A percentile compares a stretch with the other conserved stretches of the same genome.
These are phyloP conservation scores for Collichthys lucidus DNA, from an alignment of 2,113 vertebrate species.

Conservation along the genomic window DNA sequence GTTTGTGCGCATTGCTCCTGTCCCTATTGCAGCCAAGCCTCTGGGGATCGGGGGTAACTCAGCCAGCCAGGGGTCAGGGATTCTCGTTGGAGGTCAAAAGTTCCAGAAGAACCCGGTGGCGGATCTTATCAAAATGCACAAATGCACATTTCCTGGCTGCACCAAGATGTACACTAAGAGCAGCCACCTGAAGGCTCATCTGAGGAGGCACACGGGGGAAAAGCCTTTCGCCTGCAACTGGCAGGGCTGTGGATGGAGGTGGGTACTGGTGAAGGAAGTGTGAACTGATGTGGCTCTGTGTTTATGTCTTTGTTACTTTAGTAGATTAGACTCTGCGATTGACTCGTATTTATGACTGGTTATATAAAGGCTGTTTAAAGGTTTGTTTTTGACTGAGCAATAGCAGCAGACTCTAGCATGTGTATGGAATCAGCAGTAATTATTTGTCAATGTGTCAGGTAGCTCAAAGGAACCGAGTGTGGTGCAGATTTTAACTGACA, in stretches of 20 bases:
- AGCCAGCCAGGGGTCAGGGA: slow-evolving; percentile 78
- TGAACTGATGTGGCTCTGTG: not conserved
- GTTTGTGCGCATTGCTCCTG: slow-evolving; percentile 95
- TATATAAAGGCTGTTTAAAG: slow-evolving; percentile 25
- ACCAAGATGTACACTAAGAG: slow-evolving; percentile 99
- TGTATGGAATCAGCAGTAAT: slow-evolving; percentile 23
- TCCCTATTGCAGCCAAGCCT: slow-evolving; percentile 95
- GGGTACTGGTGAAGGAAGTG: slow-evolving; percentile 70
- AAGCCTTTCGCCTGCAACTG: slow-evolving; percentile 97
- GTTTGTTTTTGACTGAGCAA: slow-evolving; percentile 31
- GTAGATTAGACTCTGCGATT: not conserved
- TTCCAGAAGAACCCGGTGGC: slow-evolving; percentile 92
- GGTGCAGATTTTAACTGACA: slow-evolving; percentile 26
- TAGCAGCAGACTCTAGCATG: not conserved
- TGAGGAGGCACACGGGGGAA: slow-evolving; percentile 94
- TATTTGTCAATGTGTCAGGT: slow-evolving; percentile 21
- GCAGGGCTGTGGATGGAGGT: slow-evolving; percentile 97
- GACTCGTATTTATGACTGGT: slow-evolving; percentile 10
- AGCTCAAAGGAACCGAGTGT: not conserved
- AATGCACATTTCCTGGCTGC: slow-evolving; percentile 95
- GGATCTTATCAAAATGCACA: slow-evolving; percentile 98
- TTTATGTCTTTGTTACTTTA: slow-evolving; percentile 7
- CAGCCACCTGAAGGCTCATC: slow-evolving; percentile 96
- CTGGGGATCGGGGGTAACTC: slow-evolving; percentile 81
- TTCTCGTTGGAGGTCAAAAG: slow-evolving; percentile 89